These are phyloP conservation scores for Siniperca obscura DNA, from an alignment of 2,797 vertebrate species.

Conservation along the genomic window DNA sequence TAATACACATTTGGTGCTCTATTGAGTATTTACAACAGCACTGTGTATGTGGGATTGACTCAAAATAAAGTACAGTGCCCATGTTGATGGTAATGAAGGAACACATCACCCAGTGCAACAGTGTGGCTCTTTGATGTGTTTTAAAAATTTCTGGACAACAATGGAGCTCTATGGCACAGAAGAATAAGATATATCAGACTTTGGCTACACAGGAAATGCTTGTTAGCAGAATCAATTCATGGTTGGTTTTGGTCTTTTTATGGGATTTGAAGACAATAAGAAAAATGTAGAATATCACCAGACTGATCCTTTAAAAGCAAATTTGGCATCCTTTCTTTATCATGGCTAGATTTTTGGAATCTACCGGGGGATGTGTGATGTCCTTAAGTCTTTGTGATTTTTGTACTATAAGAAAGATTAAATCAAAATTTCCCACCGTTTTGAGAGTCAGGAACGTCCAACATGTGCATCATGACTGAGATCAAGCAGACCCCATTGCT, in stretches of 20 bases:
- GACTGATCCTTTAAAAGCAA: not conserved
- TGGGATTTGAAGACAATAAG: not conserved
- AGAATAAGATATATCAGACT: too few species aligned
- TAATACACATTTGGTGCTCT: not conserved
- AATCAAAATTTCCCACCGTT: not conserved
- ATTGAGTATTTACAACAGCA: not conserved
- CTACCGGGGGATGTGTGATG: not conserved
- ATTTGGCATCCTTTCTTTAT: too few species aligned
- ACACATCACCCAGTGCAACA: too few species aligned
- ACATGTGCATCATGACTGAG: not conserved
- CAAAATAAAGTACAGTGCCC: too few species aligned
- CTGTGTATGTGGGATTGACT: not conserved
- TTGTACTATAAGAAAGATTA: not conserved
- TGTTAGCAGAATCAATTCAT: too few species aligned
- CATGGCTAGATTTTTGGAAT: too few species aligned
- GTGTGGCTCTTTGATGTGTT: too few species aligned
- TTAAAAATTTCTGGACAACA: too few species aligned
- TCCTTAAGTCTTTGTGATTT: not conserved
- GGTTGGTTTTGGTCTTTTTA: not conserved
- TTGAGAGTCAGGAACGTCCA: not conserved
- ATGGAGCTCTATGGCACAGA: too few species aligned
- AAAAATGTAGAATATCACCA: not conserved
- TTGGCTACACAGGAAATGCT: too few species aligned
- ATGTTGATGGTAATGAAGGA: too few species aligned
- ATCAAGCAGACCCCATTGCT: too few species aligned